Conservation (phyloP, 2,797 vertebrate genomes). For the Lacerta viridis region DNA sequence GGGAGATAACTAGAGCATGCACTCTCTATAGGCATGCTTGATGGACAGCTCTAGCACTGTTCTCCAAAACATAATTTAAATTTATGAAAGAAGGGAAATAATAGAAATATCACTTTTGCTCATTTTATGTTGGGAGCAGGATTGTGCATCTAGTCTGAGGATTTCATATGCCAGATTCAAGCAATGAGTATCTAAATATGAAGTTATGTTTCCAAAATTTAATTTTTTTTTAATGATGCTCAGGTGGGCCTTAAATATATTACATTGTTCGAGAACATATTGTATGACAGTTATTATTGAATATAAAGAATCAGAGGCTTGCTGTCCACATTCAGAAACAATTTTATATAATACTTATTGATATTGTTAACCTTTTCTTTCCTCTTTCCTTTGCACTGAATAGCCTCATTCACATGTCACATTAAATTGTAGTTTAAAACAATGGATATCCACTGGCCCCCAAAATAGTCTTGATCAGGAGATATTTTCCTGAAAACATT, state of each 20-base stretch:
- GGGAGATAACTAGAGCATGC: no score
- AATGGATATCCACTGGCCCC: background rate
- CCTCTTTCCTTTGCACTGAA: background rate
- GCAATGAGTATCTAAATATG: background rate
- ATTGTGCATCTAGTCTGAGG: background rate
- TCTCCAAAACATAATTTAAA: background rate
- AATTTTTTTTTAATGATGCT: background rate
- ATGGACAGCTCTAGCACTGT: background rate
- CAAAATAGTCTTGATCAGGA: no score
- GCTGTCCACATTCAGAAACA: background rate
- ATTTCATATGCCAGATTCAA: background rate
- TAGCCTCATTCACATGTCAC: no score
- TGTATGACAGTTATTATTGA: background rate
- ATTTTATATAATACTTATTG: background rate
- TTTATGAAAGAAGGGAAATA: no score
- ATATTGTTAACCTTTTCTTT: background rate
- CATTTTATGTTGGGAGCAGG: background rate
- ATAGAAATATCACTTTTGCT: no score
- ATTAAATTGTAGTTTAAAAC: background rate
- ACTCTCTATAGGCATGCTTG: background rate
- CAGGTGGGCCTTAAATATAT: background rate
- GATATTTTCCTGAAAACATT: background rate
- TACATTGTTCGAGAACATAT: background rate
- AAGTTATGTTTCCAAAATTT: background rate
- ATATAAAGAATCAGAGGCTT: background rate